These are phyloP conservation scores for Marmota flaviventris DNA, from an alignment of 2,113 vertebrate genomes.

Conservation along the genomic window DNA sequence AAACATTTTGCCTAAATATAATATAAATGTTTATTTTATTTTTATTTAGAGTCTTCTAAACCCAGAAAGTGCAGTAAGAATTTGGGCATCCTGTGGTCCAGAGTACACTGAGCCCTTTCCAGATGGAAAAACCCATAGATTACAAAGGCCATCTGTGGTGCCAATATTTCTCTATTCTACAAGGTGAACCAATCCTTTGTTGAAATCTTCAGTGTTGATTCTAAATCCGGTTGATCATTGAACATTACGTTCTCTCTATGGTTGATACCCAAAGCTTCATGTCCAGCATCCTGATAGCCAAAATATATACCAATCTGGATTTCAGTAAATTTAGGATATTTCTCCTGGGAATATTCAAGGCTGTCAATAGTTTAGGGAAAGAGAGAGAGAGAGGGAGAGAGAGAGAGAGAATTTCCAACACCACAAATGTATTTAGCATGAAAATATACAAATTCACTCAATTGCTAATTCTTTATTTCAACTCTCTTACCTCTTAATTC, in stretches of 20 bases:
- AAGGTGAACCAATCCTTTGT: not conserved
- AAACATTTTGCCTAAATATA: not conserved
- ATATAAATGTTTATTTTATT: conserved; percentile 15
- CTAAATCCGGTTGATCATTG: not conserved
- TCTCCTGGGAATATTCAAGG: not conserved
- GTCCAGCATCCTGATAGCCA: not conserved
- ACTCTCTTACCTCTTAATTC: not conserved
- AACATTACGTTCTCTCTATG: not conserved
- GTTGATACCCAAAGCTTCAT: not conserved
- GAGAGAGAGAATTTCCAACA: not conserved
- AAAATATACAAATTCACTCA: not conserved
- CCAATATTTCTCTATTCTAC: not conserved
- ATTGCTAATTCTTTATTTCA: not conserved
- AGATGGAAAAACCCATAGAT: not conserved
- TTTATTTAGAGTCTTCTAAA: conserved; percentile 14
- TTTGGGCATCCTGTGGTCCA: not conserved
- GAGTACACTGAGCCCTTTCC: not conserved
- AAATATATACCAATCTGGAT: not conserved
- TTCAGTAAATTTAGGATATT: not conserved
- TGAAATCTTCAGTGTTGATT: not conserved
- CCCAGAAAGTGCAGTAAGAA: not conserved
- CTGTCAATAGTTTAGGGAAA: not conserved
- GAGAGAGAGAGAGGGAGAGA: not conserved
- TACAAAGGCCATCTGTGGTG: not conserved
- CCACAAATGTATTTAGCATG: not conserved